phyloP scores from a whole-genome alignment of 2,113 vertebrate genomes.

The Orthochromis indermauri region DNA sequence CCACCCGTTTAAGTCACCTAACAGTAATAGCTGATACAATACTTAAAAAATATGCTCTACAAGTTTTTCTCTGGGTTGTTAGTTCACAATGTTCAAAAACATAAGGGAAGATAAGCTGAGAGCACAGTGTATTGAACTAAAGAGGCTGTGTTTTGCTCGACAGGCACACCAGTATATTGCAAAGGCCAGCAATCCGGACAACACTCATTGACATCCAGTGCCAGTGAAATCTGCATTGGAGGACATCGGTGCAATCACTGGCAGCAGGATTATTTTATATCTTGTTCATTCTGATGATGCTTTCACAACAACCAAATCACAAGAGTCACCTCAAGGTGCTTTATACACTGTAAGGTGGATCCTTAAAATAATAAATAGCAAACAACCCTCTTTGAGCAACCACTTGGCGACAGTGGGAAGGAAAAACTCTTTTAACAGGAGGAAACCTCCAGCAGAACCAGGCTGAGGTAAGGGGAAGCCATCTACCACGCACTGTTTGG shows the following conservation, averaged over 20 bases:
- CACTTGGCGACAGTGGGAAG: not conserved
- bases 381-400: not conserved
- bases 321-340: not conserved
- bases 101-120: not conserved
- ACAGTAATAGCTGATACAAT: not conserved
- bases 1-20: not conserved
- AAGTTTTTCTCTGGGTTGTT: not conserved
- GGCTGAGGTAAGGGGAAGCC: not conserved
- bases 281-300: not conserved
- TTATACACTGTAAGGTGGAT: not conserved
- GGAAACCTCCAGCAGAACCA: not conserved
- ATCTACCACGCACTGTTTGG: not conserved
- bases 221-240: not conserved
- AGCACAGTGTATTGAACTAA: rapidly evolving
- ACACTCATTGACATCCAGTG: not conserved
- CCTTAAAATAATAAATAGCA: not conserved
- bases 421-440: not conserved
- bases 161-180: not conserved
- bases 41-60: not conserved
- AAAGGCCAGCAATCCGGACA: not conserved
- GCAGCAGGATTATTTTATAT: not conserved
- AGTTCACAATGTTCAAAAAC: not conserved
- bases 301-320: not conserved
- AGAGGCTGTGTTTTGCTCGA: not conserved
- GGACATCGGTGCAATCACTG: not conserved